These are phyloP conservation scores for Cactoblastis cactorum DNA, from an alignment of 2,888 invertebrate species.

Conservation along the genomic window DNA sequence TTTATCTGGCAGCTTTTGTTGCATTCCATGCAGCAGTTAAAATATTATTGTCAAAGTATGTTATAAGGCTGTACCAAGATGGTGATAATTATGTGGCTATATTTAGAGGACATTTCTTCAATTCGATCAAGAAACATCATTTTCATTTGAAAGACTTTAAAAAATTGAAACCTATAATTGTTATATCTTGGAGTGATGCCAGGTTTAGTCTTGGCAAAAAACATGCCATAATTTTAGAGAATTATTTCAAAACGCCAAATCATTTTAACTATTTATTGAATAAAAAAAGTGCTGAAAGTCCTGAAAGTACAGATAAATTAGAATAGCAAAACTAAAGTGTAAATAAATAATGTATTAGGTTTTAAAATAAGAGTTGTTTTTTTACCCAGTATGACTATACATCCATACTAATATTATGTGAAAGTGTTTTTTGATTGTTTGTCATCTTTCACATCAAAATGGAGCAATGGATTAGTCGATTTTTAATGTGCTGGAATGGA, in stretches of 20 bases:
- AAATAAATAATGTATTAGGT: not conserved
- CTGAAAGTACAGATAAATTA: conserved; percentile 22
- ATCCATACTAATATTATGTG: too few relatives aligned
- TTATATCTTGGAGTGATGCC: conserved; percentile 63
- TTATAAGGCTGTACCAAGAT: conserved; percentile 59
- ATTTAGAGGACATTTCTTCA: conserved; percentile 54
- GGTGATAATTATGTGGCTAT: conserved; percentile 66
- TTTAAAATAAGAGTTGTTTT: too few relatives aligned
- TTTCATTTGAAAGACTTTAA: conserved; percentile 59
- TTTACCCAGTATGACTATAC: too few relatives aligned
- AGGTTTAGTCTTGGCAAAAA: conserved; percentile 58
- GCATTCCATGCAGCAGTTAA: conserved; percentile 54
- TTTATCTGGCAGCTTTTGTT: conserved; percentile 57
- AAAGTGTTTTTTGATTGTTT: too few relatives aligned
- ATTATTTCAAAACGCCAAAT: conserved; percentile 66
- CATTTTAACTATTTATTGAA: conserved; percentile 55
- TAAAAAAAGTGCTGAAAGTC: conserved; percentile 36
- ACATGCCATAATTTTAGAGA: conserved; percentile 59
- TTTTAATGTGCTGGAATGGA: too few relatives aligned
- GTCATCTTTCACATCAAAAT: too few relatives aligned
- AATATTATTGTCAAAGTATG: conserved; percentile 59
- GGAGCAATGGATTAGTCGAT: too few relatives aligned
- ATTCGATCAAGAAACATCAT: conserved; percentile 50
- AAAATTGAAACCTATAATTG: conserved; percentile 48
- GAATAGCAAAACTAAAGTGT: not conserved